Percentiles rank a stretch among this genome's conserved stretches.
Conservation (phyloP, 2,888 invertebrate genomes). For the Mythimna loreyi region DNA sequence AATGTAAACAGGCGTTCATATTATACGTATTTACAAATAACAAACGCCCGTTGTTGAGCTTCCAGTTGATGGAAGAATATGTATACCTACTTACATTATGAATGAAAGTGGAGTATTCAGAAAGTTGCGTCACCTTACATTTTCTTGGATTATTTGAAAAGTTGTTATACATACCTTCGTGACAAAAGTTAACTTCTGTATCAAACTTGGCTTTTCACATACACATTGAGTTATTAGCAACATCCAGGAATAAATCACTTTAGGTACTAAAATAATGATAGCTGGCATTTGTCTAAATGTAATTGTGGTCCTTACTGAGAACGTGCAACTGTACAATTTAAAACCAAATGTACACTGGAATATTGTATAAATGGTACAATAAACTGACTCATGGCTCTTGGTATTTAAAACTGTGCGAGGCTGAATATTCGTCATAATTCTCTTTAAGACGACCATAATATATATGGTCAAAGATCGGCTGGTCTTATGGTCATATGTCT, state of each 20-base stretch:
- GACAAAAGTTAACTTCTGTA: not conserved
- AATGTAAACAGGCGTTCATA: not conserved
- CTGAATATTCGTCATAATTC: slow-evolving; percentile 11
- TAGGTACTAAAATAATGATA: slow-evolving; percentile 1
- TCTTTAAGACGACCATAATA: too few relatives aligned
- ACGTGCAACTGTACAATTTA: slow-evolving; percentile 26
- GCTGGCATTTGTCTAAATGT: slow-evolving; percentile 25
- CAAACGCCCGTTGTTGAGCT: not conserved
- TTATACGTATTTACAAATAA: not conserved
- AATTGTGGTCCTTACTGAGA: slow-evolving; percentile 23
- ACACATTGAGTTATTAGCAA: not conserved
- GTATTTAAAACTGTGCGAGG: slow-evolving; percentile 48
- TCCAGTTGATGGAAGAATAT: not conserved
- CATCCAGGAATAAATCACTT: not conserved
- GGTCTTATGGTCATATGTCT: too few relatives aligned
- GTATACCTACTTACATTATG: not conserved
- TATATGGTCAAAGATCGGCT: too few relatives aligned
- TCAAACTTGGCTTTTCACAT: not conserved
- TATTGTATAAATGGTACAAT: slow-evolving; percentile 29
- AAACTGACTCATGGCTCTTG: slow-evolving; percentile 44
- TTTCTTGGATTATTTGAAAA: not conserved
- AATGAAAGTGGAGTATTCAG: not conserved
- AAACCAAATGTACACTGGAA: slow-evolving; percentile 14
- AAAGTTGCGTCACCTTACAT: not conserved
- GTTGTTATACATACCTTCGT: not conserved